Percentiles rank a stretch among this genome's conserved stretches.
Conservation (phyloP, 2,797 vertebrate species). For the Neoniphon sammara region DNA sequence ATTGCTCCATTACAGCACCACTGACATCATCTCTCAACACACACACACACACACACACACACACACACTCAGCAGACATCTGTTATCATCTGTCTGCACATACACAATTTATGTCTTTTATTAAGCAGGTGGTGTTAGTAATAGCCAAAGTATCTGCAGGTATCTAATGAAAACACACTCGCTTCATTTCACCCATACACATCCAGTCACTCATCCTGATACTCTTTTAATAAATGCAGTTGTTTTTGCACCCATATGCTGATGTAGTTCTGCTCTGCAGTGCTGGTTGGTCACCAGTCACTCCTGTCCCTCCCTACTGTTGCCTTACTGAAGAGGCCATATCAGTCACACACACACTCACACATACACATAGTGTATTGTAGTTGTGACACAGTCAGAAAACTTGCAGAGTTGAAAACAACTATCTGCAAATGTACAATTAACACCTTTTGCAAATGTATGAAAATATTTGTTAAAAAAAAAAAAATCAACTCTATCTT, state of each 20-base stretch:
- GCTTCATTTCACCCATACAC: neutral
- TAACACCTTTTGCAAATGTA: neutral
- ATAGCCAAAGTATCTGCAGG: conserved; percentile 21
- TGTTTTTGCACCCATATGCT: conserved; percentile 19
- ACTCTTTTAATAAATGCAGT: neutral
- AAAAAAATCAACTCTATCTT: too few relatives aligned
- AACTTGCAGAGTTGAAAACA: neutral
- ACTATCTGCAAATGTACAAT: neutral
- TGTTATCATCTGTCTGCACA: conserved; percentile 16
- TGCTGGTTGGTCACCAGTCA: conserved; percentile 22
- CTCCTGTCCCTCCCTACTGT: neutral
- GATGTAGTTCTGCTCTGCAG: neutral
- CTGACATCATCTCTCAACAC: conserved; percentile 44
- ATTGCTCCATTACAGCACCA: conserved; percentile 31
- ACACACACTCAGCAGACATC: conserved; percentile 23
- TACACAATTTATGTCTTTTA: conserved; percentile 14
- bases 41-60: conserved; percentile 2
- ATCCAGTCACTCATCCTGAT: conserved; percentile 26
- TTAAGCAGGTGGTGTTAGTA: neutral
- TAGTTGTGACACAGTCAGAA: neutral
- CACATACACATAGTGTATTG: conserved; percentile 16
- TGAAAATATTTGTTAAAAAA: too few relatives aligned
- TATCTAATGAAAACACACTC: conserved; percentile 17
- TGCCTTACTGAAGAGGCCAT: neutral
- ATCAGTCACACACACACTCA: conserved; percentile 24